These are phyloP conservation scores for Maniola jurtina DNA, from an alignment of 1,140 invertebrate genomes.

Conservation along the genomic window DNA sequence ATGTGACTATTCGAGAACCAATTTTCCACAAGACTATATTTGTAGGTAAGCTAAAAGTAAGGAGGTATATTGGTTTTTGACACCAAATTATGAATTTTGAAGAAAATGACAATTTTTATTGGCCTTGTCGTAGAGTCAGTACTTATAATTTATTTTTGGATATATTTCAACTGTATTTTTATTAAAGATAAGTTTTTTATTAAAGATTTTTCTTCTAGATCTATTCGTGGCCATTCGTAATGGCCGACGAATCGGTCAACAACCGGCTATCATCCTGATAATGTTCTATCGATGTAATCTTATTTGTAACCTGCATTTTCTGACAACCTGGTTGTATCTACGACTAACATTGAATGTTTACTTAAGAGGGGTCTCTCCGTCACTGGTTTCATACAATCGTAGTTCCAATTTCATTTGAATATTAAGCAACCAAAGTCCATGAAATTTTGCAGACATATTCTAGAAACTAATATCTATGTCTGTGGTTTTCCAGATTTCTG, in stretches of 20 bases:
- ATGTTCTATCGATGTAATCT: conserved; percentile 58
- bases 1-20: not conserved
- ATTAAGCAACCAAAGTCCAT: no score
- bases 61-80: no score
- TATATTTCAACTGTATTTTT: no score
- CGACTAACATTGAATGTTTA: conserved; percentile 3
- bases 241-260: conserved; percentile 45
- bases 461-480: no score
- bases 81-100: not conserved
- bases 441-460: no score
- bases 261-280: conserved; percentile 63
- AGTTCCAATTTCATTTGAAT: no score
- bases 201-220: conserved; percentile 3
- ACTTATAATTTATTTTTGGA: no score
- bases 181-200: conserved; percentile 2
- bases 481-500: no score
- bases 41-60: no score
- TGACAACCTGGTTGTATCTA: conserved; percentile 8
- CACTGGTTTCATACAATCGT: no score
- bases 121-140: not conserved
- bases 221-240: conserved; percentile 17
- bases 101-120: not conserved
- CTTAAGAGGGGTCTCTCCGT: no score
- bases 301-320: conserved; percentile 59
- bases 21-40: no score